Conservation (phyloP, 2,888 invertebrate species). For the Noctua comes region DNA sequence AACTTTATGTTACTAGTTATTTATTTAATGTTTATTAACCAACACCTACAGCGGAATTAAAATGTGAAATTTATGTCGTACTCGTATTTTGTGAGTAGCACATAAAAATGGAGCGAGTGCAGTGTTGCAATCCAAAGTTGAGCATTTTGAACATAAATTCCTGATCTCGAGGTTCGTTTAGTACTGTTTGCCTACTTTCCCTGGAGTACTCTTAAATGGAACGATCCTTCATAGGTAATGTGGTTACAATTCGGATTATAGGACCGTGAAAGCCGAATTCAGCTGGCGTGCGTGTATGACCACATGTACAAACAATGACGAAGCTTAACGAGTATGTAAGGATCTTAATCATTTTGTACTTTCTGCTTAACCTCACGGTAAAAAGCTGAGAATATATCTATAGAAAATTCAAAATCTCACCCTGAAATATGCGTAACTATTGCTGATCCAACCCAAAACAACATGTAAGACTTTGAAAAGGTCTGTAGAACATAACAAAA, state of each 20-base stretch:
- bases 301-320: neutral
- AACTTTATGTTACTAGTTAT: slow-evolving; percentile 34
- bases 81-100: slow-evolving; percentile 38
- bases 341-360: neutral
- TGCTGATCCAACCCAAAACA: neutral
- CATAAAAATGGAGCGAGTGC: slow-evolving; percentile 60
- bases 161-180: slow-evolving; percentile 60
- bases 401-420: neutral
- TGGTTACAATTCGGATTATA: neutral
- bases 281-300: neutral
- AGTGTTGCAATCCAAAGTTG: slow-evolving; percentile 65
- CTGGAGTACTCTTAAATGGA: neutral
- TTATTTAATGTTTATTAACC: slow-evolving; percentile 39
- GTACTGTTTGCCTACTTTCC: slow-evolving; percentile 15
- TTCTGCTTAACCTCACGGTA: neutral
- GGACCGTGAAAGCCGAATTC: neutral
- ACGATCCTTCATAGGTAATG: neutral
- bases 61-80: slow-evolving; percentile 53
- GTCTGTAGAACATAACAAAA: neutral
- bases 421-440: neutral
- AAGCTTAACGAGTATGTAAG: neutral
- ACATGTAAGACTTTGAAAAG: neutral
- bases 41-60: slow-evolving; percentile 50
- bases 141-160: slow-evolving; percentile 66
- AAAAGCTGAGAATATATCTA: no score